A percentile compares a stretch with the other conserved stretches of the same genome.
Conservation (phyloP, 2,113 vertebrate species). For the Falcunculus frontatus region DNA sequence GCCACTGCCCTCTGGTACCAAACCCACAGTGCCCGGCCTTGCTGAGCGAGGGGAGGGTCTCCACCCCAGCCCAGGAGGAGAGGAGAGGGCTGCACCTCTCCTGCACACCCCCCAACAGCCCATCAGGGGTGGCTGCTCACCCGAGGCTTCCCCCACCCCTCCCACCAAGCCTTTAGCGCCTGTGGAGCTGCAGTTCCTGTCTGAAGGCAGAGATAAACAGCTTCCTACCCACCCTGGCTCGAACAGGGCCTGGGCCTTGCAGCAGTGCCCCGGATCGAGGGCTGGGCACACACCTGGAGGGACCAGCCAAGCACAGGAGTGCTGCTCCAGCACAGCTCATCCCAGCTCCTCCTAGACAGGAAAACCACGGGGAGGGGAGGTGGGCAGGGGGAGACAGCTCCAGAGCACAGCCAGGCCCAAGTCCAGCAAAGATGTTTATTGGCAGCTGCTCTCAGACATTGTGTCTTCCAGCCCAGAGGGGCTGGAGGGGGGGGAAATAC, state of each 20-base stretch:
- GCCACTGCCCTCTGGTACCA: background rate
- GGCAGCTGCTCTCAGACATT: background rate
- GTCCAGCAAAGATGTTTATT: slow-evolving; percentile 24
- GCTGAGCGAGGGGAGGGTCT: background rate
- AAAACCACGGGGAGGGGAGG: background rate
- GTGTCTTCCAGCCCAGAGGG: slow-evolving; percentile 23
- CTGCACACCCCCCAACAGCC: background rate
- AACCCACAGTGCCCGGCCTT: background rate
- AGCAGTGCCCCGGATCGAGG: background rate
- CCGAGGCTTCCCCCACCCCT: background rate
- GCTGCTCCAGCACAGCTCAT: background rate
- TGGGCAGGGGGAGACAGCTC: background rate
- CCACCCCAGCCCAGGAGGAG: background rate
- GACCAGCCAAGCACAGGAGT: background rate
- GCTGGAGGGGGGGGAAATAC: background rate
- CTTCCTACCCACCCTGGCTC: background rate
- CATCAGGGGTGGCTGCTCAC: background rate
- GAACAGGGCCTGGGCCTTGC: background rate
- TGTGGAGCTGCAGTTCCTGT: background rate
- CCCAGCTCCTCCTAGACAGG: background rate
- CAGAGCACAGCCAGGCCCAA: background rate
- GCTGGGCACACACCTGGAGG: background rate
- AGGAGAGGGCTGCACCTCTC: background rate
- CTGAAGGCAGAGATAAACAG: background rate
- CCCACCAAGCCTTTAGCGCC: background rate